Conservation (phyloP, 2,888 invertebrate genomes). For the Salpingus planirostris region DNA sequence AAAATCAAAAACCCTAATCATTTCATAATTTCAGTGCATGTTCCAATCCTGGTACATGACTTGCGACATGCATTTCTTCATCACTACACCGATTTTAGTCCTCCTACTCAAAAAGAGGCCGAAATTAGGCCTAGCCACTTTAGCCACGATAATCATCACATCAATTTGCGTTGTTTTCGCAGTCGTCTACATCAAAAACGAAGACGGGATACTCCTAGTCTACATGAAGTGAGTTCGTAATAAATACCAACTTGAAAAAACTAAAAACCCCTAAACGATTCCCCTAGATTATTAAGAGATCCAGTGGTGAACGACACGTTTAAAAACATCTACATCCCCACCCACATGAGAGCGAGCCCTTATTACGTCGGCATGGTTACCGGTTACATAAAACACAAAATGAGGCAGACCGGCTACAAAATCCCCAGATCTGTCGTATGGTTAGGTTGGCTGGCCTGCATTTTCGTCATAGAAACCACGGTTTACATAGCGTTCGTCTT, state of each 20-base stretch:
- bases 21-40: constrained; percentile 42
- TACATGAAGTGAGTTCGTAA: constrained; percentile 31
- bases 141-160: constrained; percentile 17
- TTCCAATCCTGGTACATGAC: constrained; percentile 49
- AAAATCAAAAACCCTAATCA: constrained; percentile 3
- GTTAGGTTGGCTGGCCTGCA: constrained; percentile 26
- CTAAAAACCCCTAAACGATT: constrained; percentile 10
- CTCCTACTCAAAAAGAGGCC: constrained; percentile 28
- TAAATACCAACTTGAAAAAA: constrained; percentile 1
- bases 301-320: constrained; percentile 29
- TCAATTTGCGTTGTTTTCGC: constrained; percentile 27
- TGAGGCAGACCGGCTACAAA: constrained; percentile 23
- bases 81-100: constrained; percentile 25
- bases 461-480: constrained; percentile 21
- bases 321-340: constrained; percentile 30
- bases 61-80: constrained; percentile 28
- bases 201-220: constrained; percentile 28
- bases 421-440: constrained; percentile 21
- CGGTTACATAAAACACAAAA: constrained; percentile 29
- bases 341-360: constrained; percentile 31
- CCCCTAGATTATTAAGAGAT: constrained; percentile 25
- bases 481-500: constrained; percentile 31
- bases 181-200: constrained; percentile 25
- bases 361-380: constrained; percentile 32
- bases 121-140: constrained; percentile 19